Evolutionary conservation across 2,113 vertebrate species (phyloP), one percentile per base, ranked within the genome.

Genomic region (Centropus bengalensis): DNA sequence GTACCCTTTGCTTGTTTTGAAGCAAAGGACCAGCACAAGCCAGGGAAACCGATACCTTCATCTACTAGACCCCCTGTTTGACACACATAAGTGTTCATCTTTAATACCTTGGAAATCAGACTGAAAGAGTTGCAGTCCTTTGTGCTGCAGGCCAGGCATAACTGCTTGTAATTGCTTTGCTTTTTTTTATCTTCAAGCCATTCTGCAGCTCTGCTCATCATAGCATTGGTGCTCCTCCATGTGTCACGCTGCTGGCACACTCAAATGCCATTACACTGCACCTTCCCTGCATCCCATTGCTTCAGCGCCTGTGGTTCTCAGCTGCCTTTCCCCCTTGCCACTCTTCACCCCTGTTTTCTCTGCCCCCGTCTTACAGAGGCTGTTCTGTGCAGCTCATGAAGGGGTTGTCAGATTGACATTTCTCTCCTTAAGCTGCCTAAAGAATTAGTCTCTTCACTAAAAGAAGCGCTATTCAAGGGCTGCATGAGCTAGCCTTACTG

Each of bases 141-240:
- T 88, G 49, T 73, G 85, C 84, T 76, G 40, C 67, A 44, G 69
- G 66, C 82, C 51, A 76, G 63, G 44, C 36, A 76, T 69, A 84
- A 85, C 87, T 87, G 81, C 69, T 92, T 81, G 69, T 69, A 84
- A 85, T 89, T 87, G 77, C 74, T 92, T 81, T 68, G 56, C 36
- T 36, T 60, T 89, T 42, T 45, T 92, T 76, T 77, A 59, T 45
- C 85, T 80, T 62, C 68, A 58, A 76, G 90, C 67, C 47, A 70
- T 62, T n/a, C 70, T 84, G 24, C 51, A 51, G 59, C 40, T 52
- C 49, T 76, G 49, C 40, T 79, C 78, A 62, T 75, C 70, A 88
- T 24, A 69, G 60, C 54, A 36, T 44, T 5, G 0, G 2, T 15
- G 9, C 26, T 67, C 14, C 20, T 82, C n/a, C 6, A 0, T 6